Conservation (phyloP, 2,113 vertebrate genomes). For the Tylochromis polylepis region DNA sequence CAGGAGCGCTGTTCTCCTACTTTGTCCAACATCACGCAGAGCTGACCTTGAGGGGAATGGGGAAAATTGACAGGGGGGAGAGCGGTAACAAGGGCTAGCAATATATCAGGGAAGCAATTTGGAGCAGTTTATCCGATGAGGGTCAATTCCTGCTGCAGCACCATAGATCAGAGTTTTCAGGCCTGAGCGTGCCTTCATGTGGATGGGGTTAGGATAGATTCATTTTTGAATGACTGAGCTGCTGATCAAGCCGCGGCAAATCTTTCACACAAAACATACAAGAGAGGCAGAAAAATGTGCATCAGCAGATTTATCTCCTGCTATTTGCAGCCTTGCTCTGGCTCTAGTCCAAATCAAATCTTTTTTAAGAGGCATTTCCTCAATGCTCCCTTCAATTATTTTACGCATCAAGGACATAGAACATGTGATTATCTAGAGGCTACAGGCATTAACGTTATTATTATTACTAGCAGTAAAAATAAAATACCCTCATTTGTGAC, state of each 20-base stretch:
- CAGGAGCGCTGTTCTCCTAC: conserved; percentile 44
- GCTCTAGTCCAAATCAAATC: conserved; percentile 41
- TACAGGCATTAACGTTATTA: conserved; percentile 36
- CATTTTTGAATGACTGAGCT: conserved; percentile 56
- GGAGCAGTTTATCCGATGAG: conserved; percentile 73
- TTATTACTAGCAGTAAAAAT: conserved; percentile 26
- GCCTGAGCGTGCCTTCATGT: conserved; percentile 41
- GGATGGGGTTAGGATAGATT: conserved; percentile 49
- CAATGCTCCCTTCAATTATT: conserved; percentile 43
- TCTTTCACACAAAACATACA: conserved; percentile 57
- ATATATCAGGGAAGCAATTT: conserved; percentile 76
- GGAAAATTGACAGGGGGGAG: conserved; percentile 69
- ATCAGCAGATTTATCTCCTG: conserved; percentile 57
- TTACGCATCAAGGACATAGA: conserved; percentile 43
- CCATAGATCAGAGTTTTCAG: conserved; percentile 68
- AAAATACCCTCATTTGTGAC: conserved; percentile 27
- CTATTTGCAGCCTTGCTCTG: conserved; percentile 43
- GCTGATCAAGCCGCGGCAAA: conserved; percentile 49
- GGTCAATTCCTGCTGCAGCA: conserved; percentile 68
- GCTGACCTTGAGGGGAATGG: conserved; percentile 72
- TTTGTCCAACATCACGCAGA: conserved; percentile 55
- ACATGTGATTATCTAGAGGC: conserved; percentile 23
- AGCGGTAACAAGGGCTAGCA: conserved; percentile 68
- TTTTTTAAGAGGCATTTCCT: conserved; percentile 41
- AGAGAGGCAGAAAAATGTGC: conserved; percentile 47